Evolutionary conservation across 2,888 invertebrate genomes (phyloP).

Genomic region (Synergus japonicus): DNA sequence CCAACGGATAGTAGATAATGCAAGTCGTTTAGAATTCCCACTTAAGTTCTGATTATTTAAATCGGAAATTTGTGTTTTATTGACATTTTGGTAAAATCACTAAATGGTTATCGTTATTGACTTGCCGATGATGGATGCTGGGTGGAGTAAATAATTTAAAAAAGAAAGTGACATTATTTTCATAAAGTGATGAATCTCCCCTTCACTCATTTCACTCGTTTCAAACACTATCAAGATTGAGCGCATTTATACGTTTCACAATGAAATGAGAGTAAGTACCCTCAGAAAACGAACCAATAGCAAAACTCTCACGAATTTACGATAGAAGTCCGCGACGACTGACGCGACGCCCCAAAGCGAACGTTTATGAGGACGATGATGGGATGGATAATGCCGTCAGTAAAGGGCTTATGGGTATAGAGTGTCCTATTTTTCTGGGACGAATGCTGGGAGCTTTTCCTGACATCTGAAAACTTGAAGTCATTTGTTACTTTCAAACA

Average conservation of each 20-base stretch:
- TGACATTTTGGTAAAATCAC: neutral
- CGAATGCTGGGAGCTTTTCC: neutral
- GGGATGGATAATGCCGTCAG: neutral
- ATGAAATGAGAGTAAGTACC: neutral
- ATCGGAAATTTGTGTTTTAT: neutral
- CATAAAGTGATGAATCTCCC: neutral
- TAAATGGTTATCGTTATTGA: neutral
- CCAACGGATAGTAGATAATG: neutral
- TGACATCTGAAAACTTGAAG: neutral
- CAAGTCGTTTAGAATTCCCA: neutral
- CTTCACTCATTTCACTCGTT: neutral
- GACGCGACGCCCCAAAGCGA: neutral
- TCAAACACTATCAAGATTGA: neutral
- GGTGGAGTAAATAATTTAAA: neutral
- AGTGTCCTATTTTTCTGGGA: neutral
- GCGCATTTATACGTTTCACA: neutral
- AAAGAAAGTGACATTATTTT: neutral
- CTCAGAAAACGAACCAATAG: neutral
- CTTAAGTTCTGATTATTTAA: neutral
- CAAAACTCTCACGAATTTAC: neutral
- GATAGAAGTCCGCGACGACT: conserved; percentile 1
- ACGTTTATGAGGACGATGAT: neutral
- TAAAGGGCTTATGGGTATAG: neutral
- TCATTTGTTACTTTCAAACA: neutral
- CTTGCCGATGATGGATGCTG: neutral